phyloP scores from a whole-genome alignment of 1,140 invertebrate genomes.

The Trichoplusia ni region DNA sequence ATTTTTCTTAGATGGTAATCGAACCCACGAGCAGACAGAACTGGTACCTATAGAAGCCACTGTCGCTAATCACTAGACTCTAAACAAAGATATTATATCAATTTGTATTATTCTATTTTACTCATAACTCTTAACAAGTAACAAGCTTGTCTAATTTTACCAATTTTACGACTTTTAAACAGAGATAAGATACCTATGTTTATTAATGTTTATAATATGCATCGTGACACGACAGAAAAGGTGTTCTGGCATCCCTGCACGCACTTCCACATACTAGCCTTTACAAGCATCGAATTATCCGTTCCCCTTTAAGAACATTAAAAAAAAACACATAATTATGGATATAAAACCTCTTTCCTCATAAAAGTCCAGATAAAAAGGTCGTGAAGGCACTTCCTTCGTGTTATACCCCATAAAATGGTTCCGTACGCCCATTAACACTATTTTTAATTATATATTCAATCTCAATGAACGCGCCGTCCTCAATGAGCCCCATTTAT shows the following conservation, averaged over 20 bases:
- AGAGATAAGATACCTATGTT: background rate
- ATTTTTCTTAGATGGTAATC: too few relatives aligned
- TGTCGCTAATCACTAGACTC: too few relatives aligned
- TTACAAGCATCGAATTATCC: slow-evolving; percentile 43
- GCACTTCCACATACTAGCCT: slow-evolving; percentile 34
- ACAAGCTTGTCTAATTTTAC: too few relatives aligned
- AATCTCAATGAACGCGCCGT: slow-evolving; percentile 56
- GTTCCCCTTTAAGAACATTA: slow-evolving; percentile 48
- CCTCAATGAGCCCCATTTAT: slow-evolving; percentile 58
- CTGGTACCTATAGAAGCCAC: too few relatives aligned
- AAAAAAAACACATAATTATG: slow-evolving; percentile 56
- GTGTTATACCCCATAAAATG: slow-evolving; percentile 51
- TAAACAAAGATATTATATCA: too few relatives aligned
- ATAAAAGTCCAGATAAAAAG: slow-evolving; percentile 56
- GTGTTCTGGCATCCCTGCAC: slow-evolving; percentile 26
- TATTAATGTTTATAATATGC: background rate
- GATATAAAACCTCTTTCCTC: slow-evolving; percentile 56
- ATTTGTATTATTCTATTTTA: too few relatives aligned
- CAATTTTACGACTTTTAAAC: background rate
- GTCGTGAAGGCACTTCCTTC: slow-evolving; percentile 53
- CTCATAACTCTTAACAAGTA: too few relatives aligned
- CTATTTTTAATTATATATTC: slow-evolving; percentile 55
- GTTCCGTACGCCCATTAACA: slow-evolving; percentile 48
- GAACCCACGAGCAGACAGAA: too few relatives aligned
- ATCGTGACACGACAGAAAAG: background rate